Base-by-base conservation (phyloP, 2,113 vertebrate genomes). In the Pterocles orientalis region DNA sequence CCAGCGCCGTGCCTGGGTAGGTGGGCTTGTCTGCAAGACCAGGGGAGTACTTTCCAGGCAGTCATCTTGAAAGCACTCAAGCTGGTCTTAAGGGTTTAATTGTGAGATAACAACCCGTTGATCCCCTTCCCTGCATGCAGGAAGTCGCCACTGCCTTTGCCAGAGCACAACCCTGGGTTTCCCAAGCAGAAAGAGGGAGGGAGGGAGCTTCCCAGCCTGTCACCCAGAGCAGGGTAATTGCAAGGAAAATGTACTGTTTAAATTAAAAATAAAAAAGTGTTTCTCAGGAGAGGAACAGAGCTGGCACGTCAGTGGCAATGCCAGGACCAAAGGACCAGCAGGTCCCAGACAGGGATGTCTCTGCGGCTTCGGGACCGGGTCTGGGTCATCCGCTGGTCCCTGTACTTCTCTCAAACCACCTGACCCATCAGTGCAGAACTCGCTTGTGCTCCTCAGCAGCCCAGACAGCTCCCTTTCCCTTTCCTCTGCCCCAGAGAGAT, bases 1-100 rank as follows among this genome's bases (percentile, higher is more conserved):
- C 18, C 54, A 45, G 25, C 1, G 0, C n/a, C 60, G 9, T 31
- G 39, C n/a, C 39, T 13, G 17, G 7, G 36, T 1, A 2, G 2
- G n/a, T 15, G 61, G 18, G 8, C 34, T 89, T 43, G 34, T 62
- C 31, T 70, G 41, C 7, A 17, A 66, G 43, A 31, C 26, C 21
- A 6, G 17, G n/a, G 58, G 9, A 81, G 14, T 0, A 0, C 39
- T n/a, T 72, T 18, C 41, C 54, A 76, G 36, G 24, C 39, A 89
- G 73, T 19, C 19, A 19, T 53, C 51, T 21, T 39, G 70, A 36
- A 61, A 14, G 29, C 18, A 21, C n/a, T 91, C 24, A 7, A 21
- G 14, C 39, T 86, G 61, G 21, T 18, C 21, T 89, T 18, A 57
- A 17, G 71, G 62, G 39, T 10, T 73, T 76, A 48, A 76, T 2